phyloP scores from a whole-genome alignment of 1,140 invertebrate genomes.

The Brachionus plicatilis region DNA sequence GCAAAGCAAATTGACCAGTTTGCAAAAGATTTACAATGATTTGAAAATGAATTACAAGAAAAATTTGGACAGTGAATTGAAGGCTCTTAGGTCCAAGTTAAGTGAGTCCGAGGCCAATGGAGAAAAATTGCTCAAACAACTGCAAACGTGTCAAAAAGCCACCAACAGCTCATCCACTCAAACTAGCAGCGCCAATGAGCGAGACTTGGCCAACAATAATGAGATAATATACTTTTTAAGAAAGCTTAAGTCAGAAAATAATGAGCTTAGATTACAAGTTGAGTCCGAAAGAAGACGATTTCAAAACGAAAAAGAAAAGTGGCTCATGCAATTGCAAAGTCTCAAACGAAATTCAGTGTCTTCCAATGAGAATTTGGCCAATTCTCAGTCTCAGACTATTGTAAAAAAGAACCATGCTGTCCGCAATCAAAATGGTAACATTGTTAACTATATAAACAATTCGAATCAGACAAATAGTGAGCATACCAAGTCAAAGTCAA shows the following conservation, averaged over 20 bases:
- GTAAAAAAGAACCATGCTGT: neutral
- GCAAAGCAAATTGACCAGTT: slow-evolving; percentile 21
- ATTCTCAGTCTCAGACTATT: neutral
- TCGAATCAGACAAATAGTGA: neutral
- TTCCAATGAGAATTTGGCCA: slow-evolving; percentile 6
- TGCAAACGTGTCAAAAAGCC: neutral
- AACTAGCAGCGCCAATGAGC: neutral
- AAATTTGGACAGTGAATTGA: slow-evolving; percentile 18
- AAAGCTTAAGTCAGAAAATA: slow-evolving; percentile 33
- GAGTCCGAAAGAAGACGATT: slow-evolving; percentile 5
- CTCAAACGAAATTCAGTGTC: neutral
- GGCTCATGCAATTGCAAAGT: neutral
- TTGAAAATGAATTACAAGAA: slow-evolving; percentile 29
- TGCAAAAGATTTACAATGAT: slow-evolving; percentile 36
- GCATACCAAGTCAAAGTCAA: neutral
- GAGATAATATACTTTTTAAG: slow-evolving; percentile 4
- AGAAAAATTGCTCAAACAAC: neutral
- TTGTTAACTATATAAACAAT: neutral
- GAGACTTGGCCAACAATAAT: neutral
- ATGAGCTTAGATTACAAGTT: neutral
- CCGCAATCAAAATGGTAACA: neutral
- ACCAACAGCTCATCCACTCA: neutral
- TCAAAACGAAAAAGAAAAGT: slow-evolving; percentile 24
- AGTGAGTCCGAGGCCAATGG: neutral
- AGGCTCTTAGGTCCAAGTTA: neutral